Percentiles rank a stretch among this genome's conserved stretches.
These are phyloP conservation scores for Catostomus latipinnis DNA, from an alignment of 2,797 vertebrate species.

Conservation along the genomic window DNA sequence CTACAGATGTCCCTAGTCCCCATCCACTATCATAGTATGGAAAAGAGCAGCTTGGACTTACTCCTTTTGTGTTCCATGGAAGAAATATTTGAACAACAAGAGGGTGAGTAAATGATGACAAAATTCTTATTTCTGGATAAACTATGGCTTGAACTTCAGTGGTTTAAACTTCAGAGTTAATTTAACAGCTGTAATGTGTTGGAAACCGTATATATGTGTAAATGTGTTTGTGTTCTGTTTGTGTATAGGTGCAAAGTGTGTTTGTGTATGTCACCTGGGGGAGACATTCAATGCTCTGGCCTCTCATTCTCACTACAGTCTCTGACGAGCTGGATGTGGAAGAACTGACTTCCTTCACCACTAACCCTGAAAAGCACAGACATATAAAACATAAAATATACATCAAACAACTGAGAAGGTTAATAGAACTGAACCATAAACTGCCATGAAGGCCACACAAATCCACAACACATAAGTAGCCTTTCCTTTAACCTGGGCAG, in stretches of 20 bases:
- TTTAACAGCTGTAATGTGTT: conserved; percentile 10
- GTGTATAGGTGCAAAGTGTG: neutral
- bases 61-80: too few relatives aligned
- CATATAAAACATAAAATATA: conserved; percentile 8
- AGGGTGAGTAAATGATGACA: too few relatives aligned
- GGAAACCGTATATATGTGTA: neutral
- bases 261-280: conserved; percentile 83
- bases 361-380: conserved; percentile 79
- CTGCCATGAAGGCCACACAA: too few relatives aligned
- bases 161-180: neutral
- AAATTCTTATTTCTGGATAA: too few relatives aligned
- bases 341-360: conserved; percentile 94
- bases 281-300: conserved; percentile 96
- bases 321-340: conserved; percentile 98
- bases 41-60: too few relatives aligned
- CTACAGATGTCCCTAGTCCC: too few relatives aligned
- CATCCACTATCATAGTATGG: too few relatives aligned
- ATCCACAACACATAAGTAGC: too few relatives aligned
- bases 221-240: conserved; percentile 3
- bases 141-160: neutral
- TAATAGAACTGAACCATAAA: too few relatives aligned
- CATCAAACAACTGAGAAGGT: neutral
- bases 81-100: too few relatives aligned
- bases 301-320: conserved; percentile 94
- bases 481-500: neutral